Evolutionary conservation across 2,888 invertebrate genomes (phyloP).

Genomic region (Sturmia bella): DNA sequence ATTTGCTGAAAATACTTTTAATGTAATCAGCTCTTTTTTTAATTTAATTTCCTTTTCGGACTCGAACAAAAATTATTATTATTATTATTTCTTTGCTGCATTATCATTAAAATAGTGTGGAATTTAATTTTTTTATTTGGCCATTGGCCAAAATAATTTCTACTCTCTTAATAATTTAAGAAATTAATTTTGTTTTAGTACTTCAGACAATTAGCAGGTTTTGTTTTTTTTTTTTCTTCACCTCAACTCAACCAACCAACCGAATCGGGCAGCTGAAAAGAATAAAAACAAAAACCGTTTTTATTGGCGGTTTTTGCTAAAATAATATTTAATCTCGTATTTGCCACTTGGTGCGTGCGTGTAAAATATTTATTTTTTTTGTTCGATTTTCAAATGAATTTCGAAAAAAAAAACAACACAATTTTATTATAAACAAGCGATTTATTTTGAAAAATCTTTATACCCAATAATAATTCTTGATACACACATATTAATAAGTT

Average conservation of each 20-base stretch:
- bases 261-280: slow-evolving; percentile 11
- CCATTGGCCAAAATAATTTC: slow-evolving; percentile 61
- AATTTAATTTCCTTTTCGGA: slow-evolving; percentile 35
- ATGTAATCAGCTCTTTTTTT: not conserved
- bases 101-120: slow-evolving; percentile 49
- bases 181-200: slow-evolving; percentile 62
- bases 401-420: slow-evolving; percentile 29
- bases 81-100: slow-evolving; percentile 5
- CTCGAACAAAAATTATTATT: slow-evolving; percentile 14
- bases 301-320: not conserved
- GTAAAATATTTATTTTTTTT: slow-evolving; percentile 13
- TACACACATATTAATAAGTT: not conserved
- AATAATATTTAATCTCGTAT: not conserved
- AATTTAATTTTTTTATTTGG: slow-evolving; percentile 56
- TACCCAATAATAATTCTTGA: slow-evolving; percentile 19
- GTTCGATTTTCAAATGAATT: slow-evolving; percentile 15
- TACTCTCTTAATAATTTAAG: slow-evolving; percentile 63
- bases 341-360: not conserved
- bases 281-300: not conserved
- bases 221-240: slow-evolving; percentile 36
- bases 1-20: too few species aligned
- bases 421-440: slow-evolving; percentile 41
- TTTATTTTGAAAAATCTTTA: slow-evolving; percentile 8
- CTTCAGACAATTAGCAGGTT: slow-evolving; percentile 68
- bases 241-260: slow-evolving; percentile 4